Percentiles rank a stretch among this genome's conserved stretches.
These are phyloP conservation scores for Acanthopleura granulata DNA, from an alignment of 2,888 invertebrate species.

Conservation along the genomic window DNA sequence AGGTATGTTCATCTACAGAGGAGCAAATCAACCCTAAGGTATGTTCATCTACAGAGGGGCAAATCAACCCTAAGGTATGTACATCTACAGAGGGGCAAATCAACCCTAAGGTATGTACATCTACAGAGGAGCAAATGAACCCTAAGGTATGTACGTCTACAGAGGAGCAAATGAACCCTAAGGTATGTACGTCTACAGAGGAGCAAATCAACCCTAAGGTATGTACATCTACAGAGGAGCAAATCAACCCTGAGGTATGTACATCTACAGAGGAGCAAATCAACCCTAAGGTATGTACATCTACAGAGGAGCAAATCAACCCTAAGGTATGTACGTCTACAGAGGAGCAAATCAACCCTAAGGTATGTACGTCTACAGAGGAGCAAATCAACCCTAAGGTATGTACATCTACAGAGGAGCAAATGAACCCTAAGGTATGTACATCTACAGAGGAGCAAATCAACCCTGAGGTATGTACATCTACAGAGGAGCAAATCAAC, in stretches of 20 bases:
- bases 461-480: slow-evolving; percentile 40
- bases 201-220: slow-evolving; percentile 47
- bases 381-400: slow-evolving; percentile 47
- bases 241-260: slow-evolving; percentile 47
- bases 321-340: slow-evolving; percentile 44
- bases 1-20: slow-evolving; percentile 43
- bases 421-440: slow-evolving; percentile 47
- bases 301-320: slow-evolving; percentile 44
- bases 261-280: slow-evolving; percentile 43
- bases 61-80: slow-evolving; percentile 47
- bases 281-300: slow-evolving; percentile 40
- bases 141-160: slow-evolving; percentile 44
- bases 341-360: slow-evolving; percentile 45
- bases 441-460: slow-evolving; percentile 43
- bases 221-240: slow-evolving; percentile 38
- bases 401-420: slow-evolving; percentile 38
- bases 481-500: slow-evolving; percentile 44
- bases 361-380: slow-evolving; percentile 43
- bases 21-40: slow-evolving; percentile 47
- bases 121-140: slow-evolving; percentile 44
- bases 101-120: slow-evolving; percentile 40
- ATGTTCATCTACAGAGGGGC: slow-evolving; percentile 38
- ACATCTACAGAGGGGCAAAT: slow-evolving; percentile 43
- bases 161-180: slow-evolving; percentile 45
- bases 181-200: slow-evolving; percentile 43